Evolutionary conservation across 2,113 vertebrate species (phyloP), one percentile per base, ranked within the genome.

Genomic region (Hippocampus comes): DNA sequence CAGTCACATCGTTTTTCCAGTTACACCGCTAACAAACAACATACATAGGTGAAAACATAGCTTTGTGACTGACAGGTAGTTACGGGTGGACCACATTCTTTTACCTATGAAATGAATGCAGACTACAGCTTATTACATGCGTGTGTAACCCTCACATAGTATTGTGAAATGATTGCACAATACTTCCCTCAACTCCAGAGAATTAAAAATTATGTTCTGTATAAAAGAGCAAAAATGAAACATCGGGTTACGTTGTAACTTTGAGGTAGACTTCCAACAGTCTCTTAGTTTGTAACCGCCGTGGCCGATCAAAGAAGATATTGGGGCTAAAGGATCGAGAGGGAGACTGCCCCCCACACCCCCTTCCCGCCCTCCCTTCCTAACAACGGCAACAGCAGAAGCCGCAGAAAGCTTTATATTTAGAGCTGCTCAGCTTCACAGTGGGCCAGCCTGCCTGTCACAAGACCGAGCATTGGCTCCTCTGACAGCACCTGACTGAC

Each of bases 391-490:
- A 86, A 73, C 61, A 79, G 68, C 71, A 63, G 71, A 57, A 73
- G 72, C n/a, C 61, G 80, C 66, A 76, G 80, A 72, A 63, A 78
- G 63, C 42, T 79, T 72, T 86, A 79, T 90, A 90, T 90, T 90
- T 86, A 89, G 87, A 88, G 84, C 81, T 41, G 55, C 79, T 78
- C 42, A 21, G 64, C 67, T 86, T 81, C 71, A 63, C 82, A 63
- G 77, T 79, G 71, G 78, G 79, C 70, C 80, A 78, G 85, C 69
- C 80, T 78, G 83, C 77, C 68, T 82, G 87, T 90, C 89, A 90
- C 88, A 90, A 90, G 85, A 88, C 86, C 78, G 69, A 79, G 79
- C 79, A 76, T 72, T 65, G 61, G 77, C 83, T 84, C 73, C 72
- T 88, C 75, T 85, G 87, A 87, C 83, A 87, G 70, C 73, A 63